Evolutionary conservation across 2,113 vertebrate genomes (phyloP), one percentile per base, ranked within the genome.

Genomic region (Elanus axillaris): DNA sequence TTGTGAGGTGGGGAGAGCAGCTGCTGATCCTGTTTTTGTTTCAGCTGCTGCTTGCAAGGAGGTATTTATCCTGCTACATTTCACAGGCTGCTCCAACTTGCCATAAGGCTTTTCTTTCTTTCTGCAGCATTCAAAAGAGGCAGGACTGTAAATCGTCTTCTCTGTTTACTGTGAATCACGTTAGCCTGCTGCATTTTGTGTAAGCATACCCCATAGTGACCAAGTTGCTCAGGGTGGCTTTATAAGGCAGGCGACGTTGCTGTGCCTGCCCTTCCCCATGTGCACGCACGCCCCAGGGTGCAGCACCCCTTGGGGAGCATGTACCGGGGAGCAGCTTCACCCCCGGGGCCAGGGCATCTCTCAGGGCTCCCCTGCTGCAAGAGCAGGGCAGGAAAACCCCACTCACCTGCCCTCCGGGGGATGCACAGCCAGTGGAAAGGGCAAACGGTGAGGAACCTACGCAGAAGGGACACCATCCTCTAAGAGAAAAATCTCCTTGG

Each of bases 271-370:
- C 31, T 79, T 79, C 18, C 53, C 63, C 1, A 0, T 16, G 15
- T 25, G 48, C 56, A 45, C 0, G 0, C 27, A 34, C 0, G 3
- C n/a, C 88, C 25, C n/a, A 4, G 2, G 3, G 5, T 22, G 42
- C 77, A 77, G 55, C 52, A 45, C 9, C 26, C 43, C 47, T 13
- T 10, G 40, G 48, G 45, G 32, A 86, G 40, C 32, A 45, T 3
- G 5, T 20, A 31, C 43, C 20, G 27, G 48, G 20, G 36, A 68
- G n/a, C 55, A 58, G 38, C 36, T 89, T 77, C 34, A 66, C 10
- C 15, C 26, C 18, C 27, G 16, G 40, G 6, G 1, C 31, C 53
- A 52, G 13, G 21, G 62, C 36, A 94, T 34, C 27, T 76, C 62
- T 66, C 2, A 4, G 40, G 43, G 34, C 48, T 83, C 15, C 47